Evolutionary conservation across 2,113 vertebrate genomes (phyloP).

Genomic region (Hyla sarda): DNA sequence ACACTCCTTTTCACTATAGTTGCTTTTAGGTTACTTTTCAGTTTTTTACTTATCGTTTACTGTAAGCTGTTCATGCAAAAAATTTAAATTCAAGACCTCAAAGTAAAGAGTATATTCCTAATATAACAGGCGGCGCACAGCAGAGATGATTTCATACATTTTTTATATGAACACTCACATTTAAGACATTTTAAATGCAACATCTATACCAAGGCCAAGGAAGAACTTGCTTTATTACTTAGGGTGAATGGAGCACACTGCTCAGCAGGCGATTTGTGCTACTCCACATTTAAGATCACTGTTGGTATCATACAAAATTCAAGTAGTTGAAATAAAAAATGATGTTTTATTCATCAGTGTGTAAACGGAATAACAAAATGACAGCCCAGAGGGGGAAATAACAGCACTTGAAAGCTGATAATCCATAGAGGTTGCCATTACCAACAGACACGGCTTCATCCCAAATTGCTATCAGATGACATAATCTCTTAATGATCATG

Average conservation of each 20-base stretch:
- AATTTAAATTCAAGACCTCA: background rate
- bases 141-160: slow-evolving; percentile 18
- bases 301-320: slow-evolving; percentile 29
- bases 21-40: background rate
- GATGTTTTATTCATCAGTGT: slow-evolving; percentile 49
- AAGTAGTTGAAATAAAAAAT: slow-evolving; percentile 28
- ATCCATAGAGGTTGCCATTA: background rate
- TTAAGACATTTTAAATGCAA: slow-evolving; percentile 32
- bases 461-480: background rate
- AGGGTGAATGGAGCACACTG: background rate
- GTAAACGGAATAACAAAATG: slow-evolving; percentile 36
- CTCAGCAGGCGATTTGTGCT: slow-evolving; percentile 7
- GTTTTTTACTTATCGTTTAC: background rate
- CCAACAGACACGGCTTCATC: background rate
- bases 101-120: background rate
- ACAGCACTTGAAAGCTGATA: background rate
- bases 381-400: background rate
- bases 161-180: slow-evolving; percentile 10
- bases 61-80: background rate
- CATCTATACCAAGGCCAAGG: slow-evolving; percentile 28
- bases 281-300: slow-evolving; percentile 44
- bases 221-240: slow-evolving; percentile 31
- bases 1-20: background rate
- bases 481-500: background rate
- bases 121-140: background rate